These are phyloP conservation scores for Zaprionus gabonicus DNA, from an alignment of 1,140 invertebrate genomes.

Conservation along the genomic window DNA sequence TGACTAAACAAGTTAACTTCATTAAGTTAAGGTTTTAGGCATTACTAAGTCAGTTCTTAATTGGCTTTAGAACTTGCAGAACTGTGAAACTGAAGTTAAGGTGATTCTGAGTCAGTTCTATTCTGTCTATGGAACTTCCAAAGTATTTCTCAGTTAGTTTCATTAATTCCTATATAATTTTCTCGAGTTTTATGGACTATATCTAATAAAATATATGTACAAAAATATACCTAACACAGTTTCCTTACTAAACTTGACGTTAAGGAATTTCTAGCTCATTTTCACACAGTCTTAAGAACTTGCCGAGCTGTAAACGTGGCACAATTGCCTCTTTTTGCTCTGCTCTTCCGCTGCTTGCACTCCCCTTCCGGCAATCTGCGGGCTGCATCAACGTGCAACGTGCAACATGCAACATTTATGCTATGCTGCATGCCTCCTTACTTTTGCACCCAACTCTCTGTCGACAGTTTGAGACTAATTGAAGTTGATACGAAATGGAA, in stretches of 20 bases:
- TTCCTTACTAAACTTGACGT: no score
- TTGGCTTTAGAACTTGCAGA: not conserved
- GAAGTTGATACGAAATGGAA: slow-evolving; percentile 44
- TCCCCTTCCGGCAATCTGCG: not conserved
- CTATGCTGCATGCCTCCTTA: slow-evolving; percentile 5
- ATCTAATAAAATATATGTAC: no score
- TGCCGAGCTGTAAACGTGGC: not conserved
- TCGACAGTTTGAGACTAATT: slow-evolving; percentile 47
- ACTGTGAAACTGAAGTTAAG: not conserved
- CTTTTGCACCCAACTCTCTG: slow-evolving; percentile 13
- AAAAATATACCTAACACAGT: no score
- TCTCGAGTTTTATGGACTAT: no score
- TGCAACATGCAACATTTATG: slow-evolving; percentile 14
- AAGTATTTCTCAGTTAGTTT: no score
- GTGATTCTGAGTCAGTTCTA: not conserved
- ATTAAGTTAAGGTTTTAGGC: not conserved
- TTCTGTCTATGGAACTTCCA: not conserved
- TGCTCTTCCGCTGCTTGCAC: not conserved
- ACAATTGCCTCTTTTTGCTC: not conserved
- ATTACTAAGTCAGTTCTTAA: not conserved
- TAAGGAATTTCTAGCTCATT: not conserved
- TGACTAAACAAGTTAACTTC: not conserved
- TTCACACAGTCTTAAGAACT: not conserved
- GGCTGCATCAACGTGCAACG: slow-evolving; percentile 5
- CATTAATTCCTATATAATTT: no score